phyloP scores from a whole-genome alignment of 2,888 invertebrate species.

The Oasisia sp. region DNA sequence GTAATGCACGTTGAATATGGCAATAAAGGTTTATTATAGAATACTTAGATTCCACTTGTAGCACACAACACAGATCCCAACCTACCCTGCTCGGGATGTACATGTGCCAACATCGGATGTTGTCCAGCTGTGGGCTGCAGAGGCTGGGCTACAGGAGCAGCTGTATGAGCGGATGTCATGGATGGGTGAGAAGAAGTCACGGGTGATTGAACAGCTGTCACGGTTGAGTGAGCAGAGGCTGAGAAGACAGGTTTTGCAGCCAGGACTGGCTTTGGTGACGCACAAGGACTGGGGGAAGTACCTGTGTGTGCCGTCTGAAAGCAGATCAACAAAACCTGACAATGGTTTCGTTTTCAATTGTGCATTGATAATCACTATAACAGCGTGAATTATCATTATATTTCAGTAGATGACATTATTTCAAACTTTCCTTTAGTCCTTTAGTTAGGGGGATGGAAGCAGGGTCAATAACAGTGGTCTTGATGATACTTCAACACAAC shows the following conservation, averaged over 20 bases:
- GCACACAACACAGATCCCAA: not conserved
- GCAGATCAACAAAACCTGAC: not conserved
- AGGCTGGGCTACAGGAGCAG: constrained; percentile 5
- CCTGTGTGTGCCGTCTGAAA: not conserved
- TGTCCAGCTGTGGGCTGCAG: not conserved
- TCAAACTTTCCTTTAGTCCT: not conserved
- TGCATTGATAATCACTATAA: too few species aligned
- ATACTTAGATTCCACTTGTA: not conserved
- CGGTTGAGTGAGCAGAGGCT: constrained; percentile 35
- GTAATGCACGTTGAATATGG: too few species aligned
- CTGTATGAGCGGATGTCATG: constrained; percentile 38
- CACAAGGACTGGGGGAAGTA: constrained; percentile 7
- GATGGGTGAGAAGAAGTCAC: constrained; percentile 28
- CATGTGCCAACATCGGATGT: constrained; percentile 17
- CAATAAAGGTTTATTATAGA: too few species aligned
- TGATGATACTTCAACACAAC: not conserved
- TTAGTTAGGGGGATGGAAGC: not conserved
- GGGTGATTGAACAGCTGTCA: constrained; percentile 39
- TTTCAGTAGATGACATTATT: too few species aligned
- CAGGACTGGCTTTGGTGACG: constrained; percentile 33
- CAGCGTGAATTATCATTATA: too few species aligned
- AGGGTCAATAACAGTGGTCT: not conserved
- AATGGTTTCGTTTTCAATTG: too few species aligned
- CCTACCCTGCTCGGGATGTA: not conserved
- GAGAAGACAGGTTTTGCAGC: constrained; percentile 31